phyloP scores from a whole-genome alignment of 2,113 vertebrate species.

The Marcusenius ussheri region DNA sequence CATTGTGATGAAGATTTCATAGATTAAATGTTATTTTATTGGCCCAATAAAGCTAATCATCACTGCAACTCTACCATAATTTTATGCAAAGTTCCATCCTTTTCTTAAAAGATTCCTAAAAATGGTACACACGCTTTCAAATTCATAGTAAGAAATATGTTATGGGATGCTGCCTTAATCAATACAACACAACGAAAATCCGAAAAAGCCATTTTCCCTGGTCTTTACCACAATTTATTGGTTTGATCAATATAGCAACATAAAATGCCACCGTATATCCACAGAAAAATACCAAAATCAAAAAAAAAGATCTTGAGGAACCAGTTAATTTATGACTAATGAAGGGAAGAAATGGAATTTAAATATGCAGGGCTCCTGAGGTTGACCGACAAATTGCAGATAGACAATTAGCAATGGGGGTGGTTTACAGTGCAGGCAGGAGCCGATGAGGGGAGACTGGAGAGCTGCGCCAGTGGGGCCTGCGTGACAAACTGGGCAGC shows the following conservation, averaged over 20 bases:
- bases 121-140: background rate
- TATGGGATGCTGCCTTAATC: background rate
- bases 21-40: background rate
- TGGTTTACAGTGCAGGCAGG: background rate
- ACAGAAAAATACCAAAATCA: background rate
- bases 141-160: background rate
- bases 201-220: background rate
- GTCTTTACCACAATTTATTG: background rate
- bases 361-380: slow-evolving; percentile 12
- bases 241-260: background rate
- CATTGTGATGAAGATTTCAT: background rate
- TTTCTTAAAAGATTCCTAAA: background rate
- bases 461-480: background rate
- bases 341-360: slow-evolving; percentile 10
- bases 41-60: background rate
- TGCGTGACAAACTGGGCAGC: background rate
- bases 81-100: background rate
- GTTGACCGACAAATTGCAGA: slow-evolving; percentile 19
- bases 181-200: background rate
- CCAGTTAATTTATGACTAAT: background rate
- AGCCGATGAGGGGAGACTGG: background rate
- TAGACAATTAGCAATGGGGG: background rate
- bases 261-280: background rate
- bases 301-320: background rate
- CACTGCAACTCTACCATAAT: background rate